Conservation (phyloP, 2,113 vertebrate species). For the Ciconia maguari region DNA sequence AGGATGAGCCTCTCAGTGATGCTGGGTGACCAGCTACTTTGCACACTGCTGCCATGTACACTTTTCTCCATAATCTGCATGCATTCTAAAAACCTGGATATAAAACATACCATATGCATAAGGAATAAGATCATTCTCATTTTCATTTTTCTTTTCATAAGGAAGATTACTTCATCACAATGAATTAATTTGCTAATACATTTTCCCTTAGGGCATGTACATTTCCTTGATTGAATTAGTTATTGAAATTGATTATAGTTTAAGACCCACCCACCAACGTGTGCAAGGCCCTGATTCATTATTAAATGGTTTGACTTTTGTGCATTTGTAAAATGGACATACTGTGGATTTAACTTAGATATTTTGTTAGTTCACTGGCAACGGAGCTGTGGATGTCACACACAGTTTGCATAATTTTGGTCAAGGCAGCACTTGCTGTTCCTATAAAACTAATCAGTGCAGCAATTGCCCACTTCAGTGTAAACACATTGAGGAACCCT, state of each 20-base stretch:
- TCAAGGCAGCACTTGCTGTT: neutral
- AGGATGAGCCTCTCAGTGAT: neutral
- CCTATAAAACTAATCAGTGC: neutral
- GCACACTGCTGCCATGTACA: neutral
- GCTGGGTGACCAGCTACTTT: neutral
- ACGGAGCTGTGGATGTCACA: neutral
- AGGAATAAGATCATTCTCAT: neutral
- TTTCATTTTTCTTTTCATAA: neutral
- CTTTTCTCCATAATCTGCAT: neutral
- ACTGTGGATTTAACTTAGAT: neutral
- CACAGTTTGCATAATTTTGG: neutral
- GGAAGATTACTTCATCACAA: neutral
- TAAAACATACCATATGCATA: neutral
- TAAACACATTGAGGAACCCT: neutral
- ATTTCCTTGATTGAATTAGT: neutral
- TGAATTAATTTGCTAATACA: neutral
- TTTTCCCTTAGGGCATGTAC: neutral
- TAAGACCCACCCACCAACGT: neutral
- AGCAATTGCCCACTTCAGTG: neutral
- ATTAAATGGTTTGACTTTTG: neutral
- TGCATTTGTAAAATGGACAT: neutral
- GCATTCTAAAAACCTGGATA: neutral
- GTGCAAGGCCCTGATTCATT: neutral
- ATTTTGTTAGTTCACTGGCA: neutral
- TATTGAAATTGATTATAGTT: neutral